Percentiles rank a stretch among this genome's conserved stretches.
Conservation (phyloP, 1,140 invertebrate genomes). For the Holcopasites calliopsidis region DNA sequence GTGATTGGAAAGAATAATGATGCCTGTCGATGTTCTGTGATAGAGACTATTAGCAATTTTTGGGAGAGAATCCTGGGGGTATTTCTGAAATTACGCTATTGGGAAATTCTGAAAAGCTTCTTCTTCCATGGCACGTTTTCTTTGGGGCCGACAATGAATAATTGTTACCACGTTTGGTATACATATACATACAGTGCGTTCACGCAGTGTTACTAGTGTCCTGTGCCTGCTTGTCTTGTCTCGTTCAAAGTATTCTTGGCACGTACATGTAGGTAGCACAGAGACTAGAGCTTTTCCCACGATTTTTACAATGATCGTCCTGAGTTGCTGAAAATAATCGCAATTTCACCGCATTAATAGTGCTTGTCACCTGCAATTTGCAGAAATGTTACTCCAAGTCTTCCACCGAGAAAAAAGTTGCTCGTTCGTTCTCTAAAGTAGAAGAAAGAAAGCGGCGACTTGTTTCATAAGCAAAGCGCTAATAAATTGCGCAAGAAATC, state of each 20-base stretch:
- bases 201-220: background rate
- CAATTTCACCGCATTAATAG: no score
- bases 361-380: no score
- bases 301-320: no score
- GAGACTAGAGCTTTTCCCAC: no score
- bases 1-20: no score
- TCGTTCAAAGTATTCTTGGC: background rate
- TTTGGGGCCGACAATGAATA: no score
- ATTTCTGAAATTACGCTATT: background rate
- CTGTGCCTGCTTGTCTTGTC: no score
- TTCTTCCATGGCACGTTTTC: no score
- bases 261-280: conserved; percentile 7
- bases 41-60: background rate
- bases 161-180: conserved; percentile 4
- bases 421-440: no score
- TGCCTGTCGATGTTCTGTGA: background rate
- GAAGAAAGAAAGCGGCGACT: background rate
- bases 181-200: background rate
- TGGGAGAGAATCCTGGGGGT: background rate
- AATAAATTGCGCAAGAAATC: background rate
- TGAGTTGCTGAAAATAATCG: no score
- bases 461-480: background rate
- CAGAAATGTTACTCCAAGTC: no score
- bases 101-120: background rate
- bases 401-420: no score